Conservation (phyloP, 2,113 vertebrate species). For the Myiozetetes cayanensis region DNA sequence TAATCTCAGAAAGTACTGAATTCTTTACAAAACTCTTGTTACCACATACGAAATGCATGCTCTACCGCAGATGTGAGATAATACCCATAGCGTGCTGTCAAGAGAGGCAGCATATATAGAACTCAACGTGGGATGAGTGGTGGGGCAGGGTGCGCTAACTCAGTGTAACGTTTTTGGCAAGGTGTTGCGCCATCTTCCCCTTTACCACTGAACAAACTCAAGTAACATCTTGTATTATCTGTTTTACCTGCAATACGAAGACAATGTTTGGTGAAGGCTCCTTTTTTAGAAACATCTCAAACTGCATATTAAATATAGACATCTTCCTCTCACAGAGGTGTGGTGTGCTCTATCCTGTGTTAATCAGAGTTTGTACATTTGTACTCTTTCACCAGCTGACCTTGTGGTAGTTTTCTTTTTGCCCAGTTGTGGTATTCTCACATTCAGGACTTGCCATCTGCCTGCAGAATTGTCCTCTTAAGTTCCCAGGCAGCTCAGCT, state of each 20-base stretch:
- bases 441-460: not conserved
- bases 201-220: conserved; percentile 1
- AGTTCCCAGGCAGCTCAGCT: not conserved
- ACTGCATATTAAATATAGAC: not conserved
- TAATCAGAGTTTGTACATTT: not conserved
- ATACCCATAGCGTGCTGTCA: conserved; percentile 7
- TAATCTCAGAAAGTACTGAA: conserved; percentile 59
- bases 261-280: not conserved
- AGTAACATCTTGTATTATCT: not conserved
- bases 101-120: not conserved
- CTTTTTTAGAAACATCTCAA: not conserved
- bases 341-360: not conserved
- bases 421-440: not conserved
- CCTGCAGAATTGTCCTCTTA: not conserved
- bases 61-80: conserved; percentile 78
- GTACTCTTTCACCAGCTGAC: not conserved
- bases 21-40: conserved; percentile 56
- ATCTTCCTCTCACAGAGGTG: not conserved
- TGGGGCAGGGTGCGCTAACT: not conserved
- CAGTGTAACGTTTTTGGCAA: not conserved
- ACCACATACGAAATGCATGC: conserved; percentile 64
- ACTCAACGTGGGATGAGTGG: not conserved
- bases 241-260: not conserved
- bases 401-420: not conserved
- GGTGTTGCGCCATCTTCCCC: not conserved